phyloP scores from a whole-genome alignment of 2,113 vertebrate species.

The Physeter macrocephalus region DNA sequence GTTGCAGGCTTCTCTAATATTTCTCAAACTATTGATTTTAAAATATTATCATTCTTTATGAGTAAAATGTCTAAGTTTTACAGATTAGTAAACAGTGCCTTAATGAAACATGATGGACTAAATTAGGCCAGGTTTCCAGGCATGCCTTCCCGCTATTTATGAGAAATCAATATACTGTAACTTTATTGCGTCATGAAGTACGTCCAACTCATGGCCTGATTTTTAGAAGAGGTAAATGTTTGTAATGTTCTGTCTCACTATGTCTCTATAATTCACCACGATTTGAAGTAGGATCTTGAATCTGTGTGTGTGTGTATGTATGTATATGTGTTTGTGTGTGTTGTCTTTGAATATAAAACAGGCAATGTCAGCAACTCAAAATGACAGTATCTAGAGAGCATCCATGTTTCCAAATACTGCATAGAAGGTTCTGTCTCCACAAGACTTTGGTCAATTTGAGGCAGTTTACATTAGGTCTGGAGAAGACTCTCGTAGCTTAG shows the following conservation, averaged over 20 bases:
- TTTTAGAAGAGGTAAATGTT: background rate
- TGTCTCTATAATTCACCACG: background rate
- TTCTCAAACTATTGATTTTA: background rate
- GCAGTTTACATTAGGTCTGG: background rate
- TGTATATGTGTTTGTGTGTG: background rate
- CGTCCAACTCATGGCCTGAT: background rate
- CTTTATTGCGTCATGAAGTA: background rate
- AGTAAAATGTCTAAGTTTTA: background rate
- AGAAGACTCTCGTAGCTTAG: background rate
- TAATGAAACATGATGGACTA: background rate
- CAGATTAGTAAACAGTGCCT: background rate
- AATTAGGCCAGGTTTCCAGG: background rate
- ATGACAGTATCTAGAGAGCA: background rate
- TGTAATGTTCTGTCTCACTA: background rate
- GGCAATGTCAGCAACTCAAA: background rate
- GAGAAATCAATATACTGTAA: background rate
- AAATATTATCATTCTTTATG: background rate
- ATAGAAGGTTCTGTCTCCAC: background rate
- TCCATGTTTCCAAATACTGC: background rate
- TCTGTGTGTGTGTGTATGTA: background rate
- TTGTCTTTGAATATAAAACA: background rate
- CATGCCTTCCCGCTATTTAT: background rate
- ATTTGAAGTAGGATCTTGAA: background rate
- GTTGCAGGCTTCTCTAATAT: background rate
- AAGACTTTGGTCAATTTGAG: background rate